Percentiles rank a stretch among this genome's conserved stretches.
Evolutionary conservation across 1,140 invertebrate species (phyloP).

Genomic region (Drosophila paulistorum): DNA sequence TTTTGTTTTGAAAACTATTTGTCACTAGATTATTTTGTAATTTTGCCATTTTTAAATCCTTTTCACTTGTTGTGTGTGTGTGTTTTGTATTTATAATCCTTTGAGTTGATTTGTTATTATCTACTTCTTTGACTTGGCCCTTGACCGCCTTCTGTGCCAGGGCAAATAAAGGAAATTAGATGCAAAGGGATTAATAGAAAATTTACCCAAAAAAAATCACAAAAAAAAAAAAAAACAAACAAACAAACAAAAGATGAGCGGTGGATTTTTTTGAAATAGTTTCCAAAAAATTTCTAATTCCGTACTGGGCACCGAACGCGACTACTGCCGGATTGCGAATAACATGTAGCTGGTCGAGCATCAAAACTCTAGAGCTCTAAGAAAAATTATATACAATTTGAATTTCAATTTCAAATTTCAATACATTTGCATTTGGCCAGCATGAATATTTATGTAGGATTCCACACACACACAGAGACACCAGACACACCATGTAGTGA

Average conservation of each 20-base stretch:
- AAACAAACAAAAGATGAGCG: neutral
- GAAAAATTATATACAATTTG: constrained; percentile 34
- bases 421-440: constrained; percentile 74
- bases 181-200: neutral
- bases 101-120: neutral
- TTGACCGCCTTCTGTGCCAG: neutral
- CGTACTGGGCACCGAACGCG: constrained; percentile 76
- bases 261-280: neutral
- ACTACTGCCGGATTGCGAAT: constrained; percentile 83
- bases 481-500: constrained; percentile 1
- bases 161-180: neutral
- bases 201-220: neutral
- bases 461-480: constrained; percentile 28
- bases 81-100: neutral
- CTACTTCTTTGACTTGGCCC: neutral
- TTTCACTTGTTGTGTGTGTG: neutral
- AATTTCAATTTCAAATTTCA: constrained; percentile 69
- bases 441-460: constrained; percentile 78
- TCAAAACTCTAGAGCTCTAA: constrained; percentile 67
- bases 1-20: too few relatives aligned
- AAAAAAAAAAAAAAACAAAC: neutral
- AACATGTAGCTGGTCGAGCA: constrained; percentile 60
- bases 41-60: neutral
- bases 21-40: neutral
- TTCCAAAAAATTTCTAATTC: constrained; percentile 39